Conservation (phyloP, 2,797 vertebrate species). For the Acanthis flammea region DNA sequence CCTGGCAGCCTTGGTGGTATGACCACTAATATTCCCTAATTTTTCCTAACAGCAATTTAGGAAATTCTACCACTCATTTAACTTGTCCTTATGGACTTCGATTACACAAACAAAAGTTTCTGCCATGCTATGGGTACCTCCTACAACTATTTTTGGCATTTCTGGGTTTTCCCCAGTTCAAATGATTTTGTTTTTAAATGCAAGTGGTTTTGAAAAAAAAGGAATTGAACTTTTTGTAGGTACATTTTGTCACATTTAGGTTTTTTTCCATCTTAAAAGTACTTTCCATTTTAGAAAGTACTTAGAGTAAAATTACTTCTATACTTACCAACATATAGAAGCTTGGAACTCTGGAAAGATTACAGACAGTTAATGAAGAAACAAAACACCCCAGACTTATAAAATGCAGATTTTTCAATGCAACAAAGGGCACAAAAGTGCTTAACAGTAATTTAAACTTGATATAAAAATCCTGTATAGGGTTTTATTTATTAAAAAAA, state of each 20-base stretch:
- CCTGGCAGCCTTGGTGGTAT: neutral
- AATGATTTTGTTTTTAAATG: neutral
- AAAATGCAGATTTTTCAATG: neutral
- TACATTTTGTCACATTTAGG: neutral
- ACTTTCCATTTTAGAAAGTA: neutral
- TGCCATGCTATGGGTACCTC: neutral
- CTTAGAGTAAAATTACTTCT: neutral
- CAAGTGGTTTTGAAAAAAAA: neutral
- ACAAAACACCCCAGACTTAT: neutral
- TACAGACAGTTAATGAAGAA: neutral
- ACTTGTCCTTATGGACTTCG: neutral
- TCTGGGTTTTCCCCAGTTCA: neutral
- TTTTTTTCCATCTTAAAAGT: neutral
- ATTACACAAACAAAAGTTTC: neutral
- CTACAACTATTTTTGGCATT: neutral
- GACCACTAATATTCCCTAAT: neutral
- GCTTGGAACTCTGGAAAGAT: neutral
- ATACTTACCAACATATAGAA: neutral
- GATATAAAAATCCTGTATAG: neutral
- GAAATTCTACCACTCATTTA: neutral
- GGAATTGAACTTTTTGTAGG: neutral
- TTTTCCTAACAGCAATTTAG: neutral
- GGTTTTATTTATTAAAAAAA: conserved; percentile 17
- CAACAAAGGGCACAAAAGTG: neutral
- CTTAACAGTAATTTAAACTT: neutral